A percentile compares a stretch with the other conserved stretches of the same genome.
Conservation (phyloP, 1,140 invertebrate genomes). For the Musca domestica region DNA sequence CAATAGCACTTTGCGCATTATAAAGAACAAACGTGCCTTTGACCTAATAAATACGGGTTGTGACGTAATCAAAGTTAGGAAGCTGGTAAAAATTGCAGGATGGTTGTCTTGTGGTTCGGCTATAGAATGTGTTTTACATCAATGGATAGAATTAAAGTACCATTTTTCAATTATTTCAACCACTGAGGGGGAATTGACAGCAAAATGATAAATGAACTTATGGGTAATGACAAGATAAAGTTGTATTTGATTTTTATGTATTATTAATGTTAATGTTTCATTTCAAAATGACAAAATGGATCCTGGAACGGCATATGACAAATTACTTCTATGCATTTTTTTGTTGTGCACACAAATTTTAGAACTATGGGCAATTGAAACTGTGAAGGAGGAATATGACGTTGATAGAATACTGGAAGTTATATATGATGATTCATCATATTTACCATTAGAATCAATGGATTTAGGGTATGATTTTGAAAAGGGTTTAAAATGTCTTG, state of each 20-base stretch:
- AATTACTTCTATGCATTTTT: background rate
- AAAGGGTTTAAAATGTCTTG: background rate
- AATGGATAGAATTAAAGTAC: conserved; percentile 1
- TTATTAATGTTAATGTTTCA: background rate
- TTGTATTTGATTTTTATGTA: background rate
- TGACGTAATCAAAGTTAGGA: background rate
- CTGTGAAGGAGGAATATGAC: background rate
- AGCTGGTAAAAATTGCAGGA: background rate
- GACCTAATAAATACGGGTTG: background rate
- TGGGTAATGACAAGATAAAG: background rate
- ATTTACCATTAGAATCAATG: background rate
- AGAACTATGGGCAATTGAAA: background rate
- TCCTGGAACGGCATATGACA: background rate
- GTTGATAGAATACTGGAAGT: background rate
- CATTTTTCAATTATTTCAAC: conserved; percentile 9
- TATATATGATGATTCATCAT: background rate
- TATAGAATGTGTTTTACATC: background rate
- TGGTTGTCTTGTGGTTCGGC: background rate
- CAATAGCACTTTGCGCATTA: background rate
- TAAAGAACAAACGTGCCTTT: background rate
- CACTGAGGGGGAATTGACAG: background rate
- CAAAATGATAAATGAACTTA: background rate
- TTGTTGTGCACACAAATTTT: background rate
- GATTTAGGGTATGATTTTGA: conserved; percentile 6
- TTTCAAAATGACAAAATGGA: background rate